These are phyloP conservation scores for Enteromius radiatus DNA, from an alignment of 2,797 vertebrate species.

Conservation along the genomic window DNA sequence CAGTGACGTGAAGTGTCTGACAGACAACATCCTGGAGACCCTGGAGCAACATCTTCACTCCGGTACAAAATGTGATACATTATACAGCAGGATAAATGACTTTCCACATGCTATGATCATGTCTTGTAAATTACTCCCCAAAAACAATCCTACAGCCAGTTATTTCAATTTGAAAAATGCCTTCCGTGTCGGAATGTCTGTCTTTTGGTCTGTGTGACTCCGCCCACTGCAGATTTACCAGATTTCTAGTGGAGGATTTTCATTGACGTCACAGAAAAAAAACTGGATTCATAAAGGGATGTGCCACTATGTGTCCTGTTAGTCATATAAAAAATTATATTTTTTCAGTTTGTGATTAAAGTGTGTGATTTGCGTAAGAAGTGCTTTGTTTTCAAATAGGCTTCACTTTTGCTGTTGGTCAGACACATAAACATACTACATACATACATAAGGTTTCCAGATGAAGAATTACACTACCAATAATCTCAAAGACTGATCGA, in stretches of 20 bases:
- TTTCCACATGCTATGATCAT: not conserved
- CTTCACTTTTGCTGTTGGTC: not conserved
- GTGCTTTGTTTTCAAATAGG: not conserved
- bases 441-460: not conserved
- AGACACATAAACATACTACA: not conserved
- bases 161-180: not conserved
- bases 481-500: not conserved
- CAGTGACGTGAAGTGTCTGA: slow-evolving; percentile 82
- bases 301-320: not conserved
- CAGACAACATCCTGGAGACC: slow-evolving; percentile 81
- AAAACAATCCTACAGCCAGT: not conserved
- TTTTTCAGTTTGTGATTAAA: not conserved
- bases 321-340: no score
- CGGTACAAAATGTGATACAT: not conserved
- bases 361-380: not conserved
- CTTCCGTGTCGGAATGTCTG: not conserved
- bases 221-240: not conserved
- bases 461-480: not conserved
- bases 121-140: not conserved
- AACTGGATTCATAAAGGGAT: not conserved
- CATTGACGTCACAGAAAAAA: not conserved
- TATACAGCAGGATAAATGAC: not conserved
- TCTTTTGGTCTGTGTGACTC: not conserved
- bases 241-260: not conserved
- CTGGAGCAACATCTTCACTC: slow-evolving; percentile 79